A percentile compares a stretch with the other conserved stretches of the same genome.
These are phyloP conservation scores for Solenodon paradoxus DNA, from an alignment of 2,113 vertebrate species.

Conservation along the genomic window DNA sequence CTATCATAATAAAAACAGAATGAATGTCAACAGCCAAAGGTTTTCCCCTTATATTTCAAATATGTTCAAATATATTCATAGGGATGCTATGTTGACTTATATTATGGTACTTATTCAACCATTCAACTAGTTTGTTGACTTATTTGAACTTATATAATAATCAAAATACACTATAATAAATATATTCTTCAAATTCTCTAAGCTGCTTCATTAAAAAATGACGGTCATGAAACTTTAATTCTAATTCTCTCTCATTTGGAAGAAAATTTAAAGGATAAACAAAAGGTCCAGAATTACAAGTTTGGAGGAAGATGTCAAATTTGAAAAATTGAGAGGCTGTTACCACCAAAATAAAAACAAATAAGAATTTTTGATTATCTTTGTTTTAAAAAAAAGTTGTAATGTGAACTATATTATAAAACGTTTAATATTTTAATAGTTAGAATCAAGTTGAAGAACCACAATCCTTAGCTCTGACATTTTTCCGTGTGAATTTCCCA, in stretches of 20 bases:
- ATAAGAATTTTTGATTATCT: neutral
- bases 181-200: neutral
- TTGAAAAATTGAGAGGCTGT: neutral
- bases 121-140: neutral
- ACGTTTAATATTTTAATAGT: neutral
- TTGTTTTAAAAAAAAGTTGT: neutral
- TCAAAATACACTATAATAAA: neutral
- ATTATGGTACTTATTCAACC: neutral
- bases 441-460: slow-evolving; percentile 25
- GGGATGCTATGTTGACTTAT: neutral
- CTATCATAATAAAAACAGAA: neutral
- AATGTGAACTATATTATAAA: slow-evolving; percentile 19
- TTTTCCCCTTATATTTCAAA: neutral
- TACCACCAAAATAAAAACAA: neutral
- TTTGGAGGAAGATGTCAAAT: neutral
- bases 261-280: neutral
- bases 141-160: neutral
- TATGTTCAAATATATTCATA: slow-evolving; percentile 12
- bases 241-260: neutral
- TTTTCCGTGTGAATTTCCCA: slow-evolving; percentile 5
- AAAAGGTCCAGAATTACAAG: neutral
- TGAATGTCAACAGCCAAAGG: neutral
- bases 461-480: neutral
- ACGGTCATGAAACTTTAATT: slow-evolving; percentile 8
- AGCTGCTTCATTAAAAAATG: slow-evolving; percentile 33